A percentile compares a stretch with the other conserved stretches of the same genome.
These are phyloP conservation scores for Pachycephala philippinensis DNA, from an alignment of 2,113 vertebrate genomes.

Conservation along the genomic window DNA sequence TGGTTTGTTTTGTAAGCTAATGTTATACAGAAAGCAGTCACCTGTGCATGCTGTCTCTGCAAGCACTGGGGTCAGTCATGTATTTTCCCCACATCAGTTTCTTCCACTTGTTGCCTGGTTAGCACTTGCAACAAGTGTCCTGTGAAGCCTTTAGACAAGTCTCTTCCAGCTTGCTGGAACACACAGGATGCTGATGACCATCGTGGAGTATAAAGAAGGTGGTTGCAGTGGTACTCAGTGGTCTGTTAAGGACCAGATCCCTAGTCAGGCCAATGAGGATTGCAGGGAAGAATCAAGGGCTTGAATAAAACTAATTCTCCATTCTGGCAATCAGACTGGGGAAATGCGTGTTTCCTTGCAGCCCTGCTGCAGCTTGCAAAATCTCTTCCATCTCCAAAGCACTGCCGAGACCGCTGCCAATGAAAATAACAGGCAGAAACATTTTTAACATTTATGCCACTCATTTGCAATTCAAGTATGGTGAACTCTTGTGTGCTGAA, in stretches of 20 bases:
- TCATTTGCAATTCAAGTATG: neutral
- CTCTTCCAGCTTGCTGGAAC: neutral
- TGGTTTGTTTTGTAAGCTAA: neutral
- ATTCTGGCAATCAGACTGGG: neutral
- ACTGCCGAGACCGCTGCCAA: neutral
- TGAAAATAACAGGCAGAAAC: neutral
- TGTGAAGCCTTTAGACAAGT: neutral
- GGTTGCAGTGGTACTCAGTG: neutral
- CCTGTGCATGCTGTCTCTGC: neutral
- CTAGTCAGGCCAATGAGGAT: neutral
- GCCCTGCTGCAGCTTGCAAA: neutral
- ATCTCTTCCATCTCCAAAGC: neutral
- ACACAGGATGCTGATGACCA: neutral
- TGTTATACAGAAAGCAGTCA: neutral
- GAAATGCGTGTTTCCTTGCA: neutral
- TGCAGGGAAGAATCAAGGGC: neutral
- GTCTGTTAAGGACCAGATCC: neutral
- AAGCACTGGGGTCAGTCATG: rapidly evolving
- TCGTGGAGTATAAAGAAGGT: neutral
- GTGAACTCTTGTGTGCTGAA: neutral
- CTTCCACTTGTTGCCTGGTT: neutral
- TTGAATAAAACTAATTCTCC: neutral
- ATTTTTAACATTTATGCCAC: neutral
- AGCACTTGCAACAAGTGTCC: neutral
- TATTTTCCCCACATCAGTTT: neutral